Evolutionary conservation across 1,140 invertebrate genomes (phyloP).

Genomic region (Manduca sexta): DNA sequence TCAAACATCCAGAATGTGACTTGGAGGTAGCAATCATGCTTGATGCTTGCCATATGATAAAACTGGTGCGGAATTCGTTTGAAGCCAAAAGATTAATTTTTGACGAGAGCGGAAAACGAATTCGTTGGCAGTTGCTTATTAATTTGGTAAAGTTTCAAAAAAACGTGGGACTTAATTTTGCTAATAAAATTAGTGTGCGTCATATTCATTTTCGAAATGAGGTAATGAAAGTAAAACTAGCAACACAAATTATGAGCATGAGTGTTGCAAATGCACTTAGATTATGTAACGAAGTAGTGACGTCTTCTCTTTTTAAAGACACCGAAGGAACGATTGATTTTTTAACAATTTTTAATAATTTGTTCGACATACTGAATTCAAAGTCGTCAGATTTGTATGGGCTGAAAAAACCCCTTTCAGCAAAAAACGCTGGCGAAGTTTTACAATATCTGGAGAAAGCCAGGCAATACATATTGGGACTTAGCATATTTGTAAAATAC

Average conservation of each 20-base stretch:
- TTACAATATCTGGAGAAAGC: conserved; percentile 12
- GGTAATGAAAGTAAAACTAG: conserved; percentile 26
- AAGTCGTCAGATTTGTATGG: conserved; percentile 8
- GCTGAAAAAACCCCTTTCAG: conserved; percentile 14
- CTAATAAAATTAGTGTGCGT: conserved; percentile 21
- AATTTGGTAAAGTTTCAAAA: conserved; percentile 21
- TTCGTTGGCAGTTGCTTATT: conserved; percentile 15
- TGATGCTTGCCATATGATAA: conserved; percentile 55
- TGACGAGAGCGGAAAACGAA: conserved; percentile 10
- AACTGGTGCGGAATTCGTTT: conserved; percentile 30
- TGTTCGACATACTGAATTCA: conserved; percentile 25
- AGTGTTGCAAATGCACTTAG: conserved; percentile 20
- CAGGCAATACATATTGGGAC: conserved; percentile 12
- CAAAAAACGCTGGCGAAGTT: conserved; percentile 8
- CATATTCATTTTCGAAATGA: conserved; percentile 24
- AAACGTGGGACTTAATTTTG: conserved; percentile 15
- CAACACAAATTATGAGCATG: conserved; percentile 17
- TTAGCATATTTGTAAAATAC: conserved; percentile 11
- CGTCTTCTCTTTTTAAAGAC: conserved; percentile 11
- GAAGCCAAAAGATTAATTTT: conserved; percentile 19
- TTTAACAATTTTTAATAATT: conserved; percentile 21
- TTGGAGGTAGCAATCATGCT: conserved; percentile 33
- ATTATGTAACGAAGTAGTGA: conserved; percentile 12
- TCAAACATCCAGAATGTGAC: conserved; percentile 30
- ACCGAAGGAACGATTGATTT: conserved; percentile 19